A percentile compares a stretch with the other conserved stretches of the same genome.
These are phyloP conservation scores for Archips xylosteana DNA, from an alignment of 2,888 invertebrate genomes.

Conservation along the genomic window DNA sequence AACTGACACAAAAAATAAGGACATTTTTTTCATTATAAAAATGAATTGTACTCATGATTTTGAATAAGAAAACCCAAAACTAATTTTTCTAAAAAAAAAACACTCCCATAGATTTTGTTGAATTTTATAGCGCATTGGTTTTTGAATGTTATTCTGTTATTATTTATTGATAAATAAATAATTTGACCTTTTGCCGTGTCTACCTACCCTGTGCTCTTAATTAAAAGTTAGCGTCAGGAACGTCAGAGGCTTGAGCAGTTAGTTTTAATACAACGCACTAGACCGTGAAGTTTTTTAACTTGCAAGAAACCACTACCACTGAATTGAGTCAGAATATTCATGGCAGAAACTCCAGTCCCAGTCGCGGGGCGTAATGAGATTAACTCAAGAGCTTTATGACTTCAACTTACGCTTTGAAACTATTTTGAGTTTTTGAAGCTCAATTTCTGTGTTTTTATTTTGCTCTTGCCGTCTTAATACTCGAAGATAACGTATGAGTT, in stretches of 20 bases:
- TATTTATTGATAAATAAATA: not conserved
- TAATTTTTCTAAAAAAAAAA: too few species aligned
- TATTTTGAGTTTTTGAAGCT: slow-evolving; percentile 9
- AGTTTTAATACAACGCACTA: slow-evolving; percentile 29
- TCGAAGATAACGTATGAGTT: not conserved
- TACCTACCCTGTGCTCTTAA: not conserved
- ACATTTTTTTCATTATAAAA: too few species aligned
- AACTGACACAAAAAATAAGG: too few species aligned
- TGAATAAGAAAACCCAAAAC: too few species aligned
- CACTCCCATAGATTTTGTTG: too few species aligned
- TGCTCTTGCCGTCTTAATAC: not conserved
- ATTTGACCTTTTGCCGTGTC: not conserved
- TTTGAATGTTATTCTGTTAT: too few species aligned
- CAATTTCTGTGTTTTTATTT: not conserved
- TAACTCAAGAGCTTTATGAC: slow-evolving; percentile 26
- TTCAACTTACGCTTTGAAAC: slow-evolving; percentile 34
- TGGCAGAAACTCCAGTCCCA: slow-evolving; percentile 26
- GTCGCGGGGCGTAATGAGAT: slow-evolving; percentile 34
- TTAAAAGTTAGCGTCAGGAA: slow-evolving; percentile 1
- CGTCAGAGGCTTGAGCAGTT: slow-evolving; percentile 6
- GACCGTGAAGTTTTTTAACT: slow-evolving; percentile 36
- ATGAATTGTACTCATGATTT: too few species aligned
- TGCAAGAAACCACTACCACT: slow-evolving; percentile 30
- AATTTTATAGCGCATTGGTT: too few species aligned
- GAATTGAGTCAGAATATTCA: slow-evolving; percentile 33